A percentile compares a stretch with the other conserved stretches of the same genome.
Conservation (phyloP, 2,113 vertebrate species). For the Zingel zingel region DNA sequence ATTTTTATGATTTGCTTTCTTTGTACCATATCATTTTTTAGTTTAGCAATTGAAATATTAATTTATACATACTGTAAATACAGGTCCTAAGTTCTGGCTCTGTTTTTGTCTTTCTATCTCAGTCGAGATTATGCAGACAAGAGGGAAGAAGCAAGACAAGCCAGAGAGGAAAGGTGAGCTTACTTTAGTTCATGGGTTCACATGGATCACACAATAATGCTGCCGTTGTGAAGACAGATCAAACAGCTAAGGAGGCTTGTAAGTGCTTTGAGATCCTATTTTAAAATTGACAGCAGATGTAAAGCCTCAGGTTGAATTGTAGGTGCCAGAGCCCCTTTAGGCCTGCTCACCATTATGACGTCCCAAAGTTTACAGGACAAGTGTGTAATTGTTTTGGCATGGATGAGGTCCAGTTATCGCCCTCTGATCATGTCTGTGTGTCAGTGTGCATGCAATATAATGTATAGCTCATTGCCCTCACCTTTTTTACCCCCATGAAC, state of each 20-base stretch:
- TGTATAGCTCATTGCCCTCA: neutral
- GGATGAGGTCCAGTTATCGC: conserved; percentile 36
- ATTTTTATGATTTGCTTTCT: neutral
- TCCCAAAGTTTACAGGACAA: conserved; percentile 63
- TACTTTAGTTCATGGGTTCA: conserved; percentile 3
- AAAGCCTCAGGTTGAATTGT: conserved; percentile 60
- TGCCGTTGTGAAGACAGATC: conserved; percentile 26
- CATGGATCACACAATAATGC: conserved; percentile 4
- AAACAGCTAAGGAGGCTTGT: conserved; percentile 18
- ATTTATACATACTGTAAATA: neutral
- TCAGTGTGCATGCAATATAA: neutral
- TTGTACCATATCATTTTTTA: neutral
- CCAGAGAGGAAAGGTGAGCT: conserved; percentile 95
- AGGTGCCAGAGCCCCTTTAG: conserved; percentile 52
- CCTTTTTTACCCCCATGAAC: conserved; percentile 17
- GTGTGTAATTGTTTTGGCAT: conserved; percentile 78
- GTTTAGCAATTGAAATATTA: neutral
- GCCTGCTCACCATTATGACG: conserved; percentile 66
- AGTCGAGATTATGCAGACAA: conserved; percentile 94
- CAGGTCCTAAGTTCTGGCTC: neutral
- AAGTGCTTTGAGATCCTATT: conserved; percentile 40
- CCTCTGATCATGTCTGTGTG: conserved; percentile 9
- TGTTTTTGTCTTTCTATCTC: conserved; percentile 36
- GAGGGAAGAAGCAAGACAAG: conserved; percentile 92
- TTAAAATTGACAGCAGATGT: conserved; percentile 69